phyloP scores from a whole-genome alignment of 2,888 invertebrate genomes.

The Neoitamus cyanurus region DNA sequence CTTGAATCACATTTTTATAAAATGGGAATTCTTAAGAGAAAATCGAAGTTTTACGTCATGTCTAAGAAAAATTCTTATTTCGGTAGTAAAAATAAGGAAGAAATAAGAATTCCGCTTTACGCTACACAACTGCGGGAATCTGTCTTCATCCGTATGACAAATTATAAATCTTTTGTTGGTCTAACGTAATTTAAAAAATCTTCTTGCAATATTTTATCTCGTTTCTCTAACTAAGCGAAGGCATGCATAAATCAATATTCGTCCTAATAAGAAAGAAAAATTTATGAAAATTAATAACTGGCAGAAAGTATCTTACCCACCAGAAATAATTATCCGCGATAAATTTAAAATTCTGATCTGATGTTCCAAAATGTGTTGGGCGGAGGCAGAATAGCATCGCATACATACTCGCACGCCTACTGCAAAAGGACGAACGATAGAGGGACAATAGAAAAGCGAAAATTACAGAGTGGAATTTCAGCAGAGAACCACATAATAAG shows the following conservation, averaged over 20 bases:
- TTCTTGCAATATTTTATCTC: neutral
- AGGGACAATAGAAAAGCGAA: slow-evolving; percentile 9
- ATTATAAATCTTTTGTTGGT: neutral
- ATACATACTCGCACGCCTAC: neutral
- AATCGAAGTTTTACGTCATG: neutral
- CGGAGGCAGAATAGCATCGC: neutral
- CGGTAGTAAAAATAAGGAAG: neutral
- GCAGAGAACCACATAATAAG: slow-evolving; percentile 4
- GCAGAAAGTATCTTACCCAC: neutral
- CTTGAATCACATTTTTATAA: neutral
- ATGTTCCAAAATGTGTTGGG: neutral
- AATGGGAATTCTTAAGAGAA: neutral
- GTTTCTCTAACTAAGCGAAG: neutral
- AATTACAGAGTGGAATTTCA: slow-evolving; percentile 20
- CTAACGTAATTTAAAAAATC: neutral
- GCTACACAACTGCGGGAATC: too few species aligned
- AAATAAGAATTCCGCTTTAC: too few species aligned
- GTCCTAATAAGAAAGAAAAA: neutral
- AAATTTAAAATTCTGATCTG: slow-evolving; percentile 4
- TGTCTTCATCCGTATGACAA: neutral
- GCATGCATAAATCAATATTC: neutral
- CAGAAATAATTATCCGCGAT: neutral
- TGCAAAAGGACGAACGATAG: neutral
- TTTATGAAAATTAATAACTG: neutral
- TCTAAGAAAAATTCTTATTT: neutral